Evolutionary conservation across 2,888 invertebrate species (phyloP), one percentile per base, ranked within the genome.

Genomic region (Drosophila kanekoi): DNA sequence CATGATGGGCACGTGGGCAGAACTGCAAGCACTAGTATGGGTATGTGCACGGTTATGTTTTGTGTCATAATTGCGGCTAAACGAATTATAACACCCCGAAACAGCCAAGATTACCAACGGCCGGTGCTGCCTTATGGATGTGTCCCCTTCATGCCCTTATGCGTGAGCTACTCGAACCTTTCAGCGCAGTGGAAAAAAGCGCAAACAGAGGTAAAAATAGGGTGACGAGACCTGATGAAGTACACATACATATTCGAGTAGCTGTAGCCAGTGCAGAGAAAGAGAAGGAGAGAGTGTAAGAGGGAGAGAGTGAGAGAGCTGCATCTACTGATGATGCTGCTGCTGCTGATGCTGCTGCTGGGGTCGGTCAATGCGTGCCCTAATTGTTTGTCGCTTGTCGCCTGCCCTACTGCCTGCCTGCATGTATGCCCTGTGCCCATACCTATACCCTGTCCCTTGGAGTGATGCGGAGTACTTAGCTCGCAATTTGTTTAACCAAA

Each of bases 61-160:
- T 79, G 79, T 81, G 87, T 87, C 87, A 87, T 90, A 89, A 90
- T 89, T 90, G 88, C 81, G 89, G 90, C 83, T 90, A 85, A 88
- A 85, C 79, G 88, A 77, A 89, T 89, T 88, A 83, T 83, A 81
- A 87, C 88, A 88, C 89, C 90, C 86, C 87, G 73, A 76, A 72
- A 64, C 38, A 53, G 52, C 44, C 48, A 73, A 77, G 77, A 71
- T 83, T 65, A 59, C 54, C 68, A 41, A 35, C 14, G 35, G 33
- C 35, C 33, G 23, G 16, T 35, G 33, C 11, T 20, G 20, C 16
- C 6, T 18, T 13, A 18, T n/a, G 18, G 23, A 43, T 32, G 65
- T 49, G 33, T 47, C 38, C 44, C 53, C 45, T 44, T 48, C 38
- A 23, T 67, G 62, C 59, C 56, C 28, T 20, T 44, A 61, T 77